Conservation (phyloP, 2,113 vertebrate species). For the Paradisaea rubra region DNA sequence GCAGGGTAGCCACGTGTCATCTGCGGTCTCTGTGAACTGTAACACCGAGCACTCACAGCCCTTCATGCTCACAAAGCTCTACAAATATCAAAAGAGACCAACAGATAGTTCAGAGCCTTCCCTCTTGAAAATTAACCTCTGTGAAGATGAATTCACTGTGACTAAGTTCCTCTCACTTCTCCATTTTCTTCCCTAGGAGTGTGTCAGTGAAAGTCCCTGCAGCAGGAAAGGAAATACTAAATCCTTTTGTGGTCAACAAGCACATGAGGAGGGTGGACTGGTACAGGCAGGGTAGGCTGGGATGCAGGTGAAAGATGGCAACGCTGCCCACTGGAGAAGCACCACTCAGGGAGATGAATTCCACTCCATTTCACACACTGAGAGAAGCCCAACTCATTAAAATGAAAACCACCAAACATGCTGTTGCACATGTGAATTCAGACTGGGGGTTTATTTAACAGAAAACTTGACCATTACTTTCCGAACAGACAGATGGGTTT, state of each 20-base stretch:
- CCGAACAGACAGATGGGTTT: neutral
- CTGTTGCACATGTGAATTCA: neutral
- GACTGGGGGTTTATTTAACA: neutral
- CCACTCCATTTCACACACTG: neutral
- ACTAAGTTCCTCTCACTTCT: neutral
- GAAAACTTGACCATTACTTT: neutral
- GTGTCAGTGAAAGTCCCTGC: neutral
- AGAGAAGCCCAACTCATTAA: neutral
- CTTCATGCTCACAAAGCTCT: neutral
- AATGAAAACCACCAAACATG: neutral
- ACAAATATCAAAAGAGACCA: neutral
- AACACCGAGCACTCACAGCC: neutral
- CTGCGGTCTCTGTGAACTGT: neutral
- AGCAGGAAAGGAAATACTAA: neutral
- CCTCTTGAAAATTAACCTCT: neutral
- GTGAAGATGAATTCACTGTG: neutral
- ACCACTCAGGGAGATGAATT: neutral
- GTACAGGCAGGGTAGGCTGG: neutral
- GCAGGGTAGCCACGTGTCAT: neutral
- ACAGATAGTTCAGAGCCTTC: neutral
- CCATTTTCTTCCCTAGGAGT: neutral
- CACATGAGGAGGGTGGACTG: rapidly evolving
- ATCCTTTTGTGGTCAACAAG: neutral
- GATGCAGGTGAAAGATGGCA: neutral
- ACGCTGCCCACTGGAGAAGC: neutral